Evolutionary conservation across 2,797 vertebrate species (phyloP), one percentile per base, ranked within the genome.

Genomic region (Halcyon badia): DNA sequence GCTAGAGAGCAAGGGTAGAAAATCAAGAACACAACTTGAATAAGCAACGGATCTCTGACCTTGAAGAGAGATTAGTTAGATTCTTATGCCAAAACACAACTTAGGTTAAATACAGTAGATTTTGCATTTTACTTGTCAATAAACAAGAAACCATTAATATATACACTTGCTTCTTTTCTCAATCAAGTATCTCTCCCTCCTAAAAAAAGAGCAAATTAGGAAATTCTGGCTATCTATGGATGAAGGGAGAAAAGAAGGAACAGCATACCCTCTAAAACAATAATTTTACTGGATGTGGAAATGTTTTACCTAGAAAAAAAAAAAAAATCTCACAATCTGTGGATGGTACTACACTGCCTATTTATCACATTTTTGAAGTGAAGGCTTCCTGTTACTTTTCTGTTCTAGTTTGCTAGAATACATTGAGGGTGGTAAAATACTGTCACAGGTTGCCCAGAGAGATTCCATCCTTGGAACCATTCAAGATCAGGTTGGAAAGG

Each of bases 401-500:
- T n/a, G 21, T 86, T 73, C 11, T 8, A 30, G 19, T 56, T 70
- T 65, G 5, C 21, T 56, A 33, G 35, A 66, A 41, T 5, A 48
- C 15, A 14, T 72, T n/a, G 25, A 48, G 14, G 9, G 39, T 26
- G 20, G 21, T 54, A 39, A 51, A 44, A 26, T 25, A 31, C 30
- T 11, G 25, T 10, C 0, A 10, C 18, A 14, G 28, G 16, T 44
- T 70, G 14, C 5, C 22, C 24, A 15, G 21, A 16, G 17, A 33
- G 10, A 35, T 8, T 25, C 11, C n/a, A 24, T 31, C 18, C 24
- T 57, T 70, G 20, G 56, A 56, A 62, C 37, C 4, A 18, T 48
- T 56, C 35, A 15, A 17, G 42, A 2, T 3, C 51, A 24, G 37
- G 28, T 1, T 70, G 37, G 30, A 81, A 0, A 0, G 7, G 11